Conservation (phyloP, 2,797 vertebrate species). For the Chloroceryle inda region DNA sequence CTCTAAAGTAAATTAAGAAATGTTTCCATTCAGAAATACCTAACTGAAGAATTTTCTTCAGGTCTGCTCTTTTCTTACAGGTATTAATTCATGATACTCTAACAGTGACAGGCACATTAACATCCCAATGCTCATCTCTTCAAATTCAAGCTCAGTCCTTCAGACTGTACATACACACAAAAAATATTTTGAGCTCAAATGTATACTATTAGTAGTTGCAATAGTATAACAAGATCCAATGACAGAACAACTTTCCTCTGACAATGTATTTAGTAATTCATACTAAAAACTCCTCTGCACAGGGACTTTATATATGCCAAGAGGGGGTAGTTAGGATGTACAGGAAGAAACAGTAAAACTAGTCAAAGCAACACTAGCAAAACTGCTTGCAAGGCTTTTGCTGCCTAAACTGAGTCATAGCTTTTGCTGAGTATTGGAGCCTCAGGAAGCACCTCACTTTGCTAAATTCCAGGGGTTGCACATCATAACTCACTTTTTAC, state of each 20-base stretch:
- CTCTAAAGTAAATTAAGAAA: not conserved
- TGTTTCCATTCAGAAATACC: not conserved
- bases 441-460: not conserved
- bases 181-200: not conserved
- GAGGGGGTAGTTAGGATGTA: not conserved
- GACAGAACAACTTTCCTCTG: not conserved
- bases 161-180: not conserved
- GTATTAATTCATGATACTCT: not conserved
- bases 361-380: not conserved
- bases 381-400: not conserved
- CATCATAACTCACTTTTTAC: not conserved
- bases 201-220: not conserved
- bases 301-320: not conserved
- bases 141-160: not conserved
- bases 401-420: fast-evolving
- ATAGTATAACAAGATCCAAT: not conserved
- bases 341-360: not conserved
- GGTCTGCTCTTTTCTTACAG: not conserved
- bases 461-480: not conserved
- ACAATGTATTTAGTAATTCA: not conserved
- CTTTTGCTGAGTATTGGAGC: not conserved
- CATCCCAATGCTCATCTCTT: not conserved
- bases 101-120: not conserved
- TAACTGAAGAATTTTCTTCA: not conserved
- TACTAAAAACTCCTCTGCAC: not conserved